Conservation (phyloP, 2,113 vertebrate species). For the Chunga burmeisteri region DNA sequence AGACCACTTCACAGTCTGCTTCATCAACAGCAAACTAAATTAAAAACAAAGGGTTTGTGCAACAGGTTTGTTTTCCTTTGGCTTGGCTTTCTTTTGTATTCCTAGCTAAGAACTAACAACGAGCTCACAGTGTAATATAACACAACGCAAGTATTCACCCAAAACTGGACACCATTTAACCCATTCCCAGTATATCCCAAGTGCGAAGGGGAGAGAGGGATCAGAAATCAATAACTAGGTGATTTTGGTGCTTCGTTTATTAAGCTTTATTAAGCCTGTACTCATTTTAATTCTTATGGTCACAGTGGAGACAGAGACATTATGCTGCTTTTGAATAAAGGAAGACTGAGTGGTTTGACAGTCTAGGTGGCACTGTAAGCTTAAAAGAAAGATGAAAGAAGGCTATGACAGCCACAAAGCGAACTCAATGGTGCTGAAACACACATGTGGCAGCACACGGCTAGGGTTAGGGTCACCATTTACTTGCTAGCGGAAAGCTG, state of each 20-base stretch:
- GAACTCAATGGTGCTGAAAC: background rate
- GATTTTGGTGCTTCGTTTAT: background rate
- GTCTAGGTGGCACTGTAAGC: background rate
- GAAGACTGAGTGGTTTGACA: background rate
- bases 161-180: background rate
- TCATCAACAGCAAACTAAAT: background rate
- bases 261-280: background rate
- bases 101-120: background rate
- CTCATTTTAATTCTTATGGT: background rate
- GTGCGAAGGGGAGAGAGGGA: background rate
- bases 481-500: background rate
- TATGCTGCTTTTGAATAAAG: background rate
- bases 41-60: background rate
- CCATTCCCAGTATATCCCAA: background rate
- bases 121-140: background rate
- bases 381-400: background rate
- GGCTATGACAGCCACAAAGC: background rate
- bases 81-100: background rate
- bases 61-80: background rate
- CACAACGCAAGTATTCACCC: background rate
- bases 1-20: background rate
- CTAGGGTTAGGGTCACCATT: background rate
- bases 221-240: background rate
- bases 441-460: accelerated
- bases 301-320: background rate